Conservation (phyloP, 2,888 invertebrate genomes). For the Polietes domitor region DNA sequence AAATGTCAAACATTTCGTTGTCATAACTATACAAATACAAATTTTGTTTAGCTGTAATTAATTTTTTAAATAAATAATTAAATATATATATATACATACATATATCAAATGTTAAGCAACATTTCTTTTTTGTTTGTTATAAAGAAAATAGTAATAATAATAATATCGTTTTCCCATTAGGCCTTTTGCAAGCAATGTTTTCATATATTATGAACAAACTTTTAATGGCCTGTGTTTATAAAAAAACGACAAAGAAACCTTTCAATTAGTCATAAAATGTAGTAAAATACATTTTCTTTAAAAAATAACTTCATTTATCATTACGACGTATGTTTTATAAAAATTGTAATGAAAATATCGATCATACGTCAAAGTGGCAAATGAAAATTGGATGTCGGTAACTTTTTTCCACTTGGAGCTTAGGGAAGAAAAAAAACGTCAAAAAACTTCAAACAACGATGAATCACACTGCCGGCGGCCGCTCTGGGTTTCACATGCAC, state of each 20-base stretch:
- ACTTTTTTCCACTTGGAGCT: no score
- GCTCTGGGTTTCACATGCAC: no score
- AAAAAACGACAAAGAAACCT: no score
- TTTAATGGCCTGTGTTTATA: conserved; percentile 21
- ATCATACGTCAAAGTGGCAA: no score
- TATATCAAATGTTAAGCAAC: background rate
- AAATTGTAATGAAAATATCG: no score
- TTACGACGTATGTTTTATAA: no score
- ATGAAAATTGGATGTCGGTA: no score
- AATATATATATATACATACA: conserved; percentile 7
- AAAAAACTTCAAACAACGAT: no score
- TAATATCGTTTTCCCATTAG: background rate
- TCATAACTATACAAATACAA: conserved; percentile 28
- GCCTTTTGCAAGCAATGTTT: conserved; percentile 34
- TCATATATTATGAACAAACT: conserved; percentile 64
- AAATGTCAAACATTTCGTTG: conserved; percentile 30
- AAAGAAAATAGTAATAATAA: background rate
- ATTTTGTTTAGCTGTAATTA: conserved; percentile 48
- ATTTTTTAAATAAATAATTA: conserved; percentile 17
- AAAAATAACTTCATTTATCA: no score
- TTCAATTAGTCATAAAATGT: conserved; percentile 1
- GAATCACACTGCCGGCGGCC: no score
- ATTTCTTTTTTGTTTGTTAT: background rate
- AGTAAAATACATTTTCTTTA: background rate
- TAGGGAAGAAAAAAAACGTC: no score